A percentile compares a stretch with the other conserved stretches of the same genome.
phyloP scores from a whole-genome alignment of 2,888 invertebrate species.

The Macaria liturata region DNA sequence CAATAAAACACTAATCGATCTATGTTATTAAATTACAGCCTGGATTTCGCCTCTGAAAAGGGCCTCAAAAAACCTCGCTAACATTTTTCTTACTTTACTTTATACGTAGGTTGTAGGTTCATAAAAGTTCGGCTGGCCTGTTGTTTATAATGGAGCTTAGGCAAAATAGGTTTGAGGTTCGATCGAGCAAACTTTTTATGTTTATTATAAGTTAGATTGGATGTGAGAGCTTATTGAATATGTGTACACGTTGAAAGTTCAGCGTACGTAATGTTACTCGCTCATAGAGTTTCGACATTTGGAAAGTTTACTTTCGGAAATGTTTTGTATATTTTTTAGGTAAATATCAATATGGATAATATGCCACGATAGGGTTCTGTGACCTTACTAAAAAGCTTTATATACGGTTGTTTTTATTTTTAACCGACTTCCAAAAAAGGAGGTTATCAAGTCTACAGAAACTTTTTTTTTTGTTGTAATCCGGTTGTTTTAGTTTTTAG shows the following conservation, averaged over 20 bases:
- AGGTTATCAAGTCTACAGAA: too few species aligned
- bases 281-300: constrained; percentile 15
- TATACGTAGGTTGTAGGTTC: too few species aligned
- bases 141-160: constrained; percentile 9
- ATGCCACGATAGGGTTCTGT: too few species aligned
- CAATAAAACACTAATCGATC: too few species aligned
- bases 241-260: constrained; percentile 27
- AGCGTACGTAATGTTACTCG: constrained; percentile 24
- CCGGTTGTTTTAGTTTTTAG: too few species aligned
- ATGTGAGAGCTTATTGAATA: constrained; percentile 38
- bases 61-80: background rate
- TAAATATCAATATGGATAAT: background rate
- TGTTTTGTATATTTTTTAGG: background rate
- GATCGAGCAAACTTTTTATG: constrained; percentile 40
- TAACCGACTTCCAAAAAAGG: too few species aligned
- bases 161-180: constrained; percentile 23
- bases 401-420: too few species aligned
- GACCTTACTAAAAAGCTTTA: too few species aligned
- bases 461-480: too few species aligned
- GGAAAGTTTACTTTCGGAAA: constrained; percentile 8
- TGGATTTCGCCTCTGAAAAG: too few species aligned
- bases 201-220: constrained; percentile 47
- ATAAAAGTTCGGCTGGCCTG: background rate
- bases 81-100: background rate
- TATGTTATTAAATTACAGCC: too few species aligned